Evolutionary conservation across 2,888 invertebrate species (phyloP), one percentile per base, ranked within the genome.

Genomic region (Petrolisthes cinctipes): DNA sequence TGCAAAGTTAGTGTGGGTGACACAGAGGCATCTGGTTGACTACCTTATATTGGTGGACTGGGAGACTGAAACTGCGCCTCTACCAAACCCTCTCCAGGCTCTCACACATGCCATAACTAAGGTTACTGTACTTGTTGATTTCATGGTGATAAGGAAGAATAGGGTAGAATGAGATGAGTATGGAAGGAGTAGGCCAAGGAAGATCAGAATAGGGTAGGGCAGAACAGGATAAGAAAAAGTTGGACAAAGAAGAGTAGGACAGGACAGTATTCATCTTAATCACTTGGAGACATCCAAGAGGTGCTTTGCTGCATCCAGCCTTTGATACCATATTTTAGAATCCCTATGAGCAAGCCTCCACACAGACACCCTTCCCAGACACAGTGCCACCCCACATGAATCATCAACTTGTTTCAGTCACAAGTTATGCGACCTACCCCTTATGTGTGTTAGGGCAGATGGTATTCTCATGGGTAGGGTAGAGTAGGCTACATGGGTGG

Each of bases 41-140:
- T 91, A 92, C 89, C 92, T 93, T 23, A 91, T 93, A 7, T 84
- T 93, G n/a, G 82, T 93, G 66, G 93, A 93, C 91, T 92, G 92
- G 92, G 82, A 83, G 80, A 91, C 91, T 4, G 91, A 90, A 79
- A 86, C 86, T n/a, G 83, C 89, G 5, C 90, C 90, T 7, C 61
- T 86, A n/a, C 88, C 90, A 11, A 23, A 73, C 6, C 86, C 89
- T 14, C 79, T 90, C 54, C 53, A 61, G 68, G 84, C 73, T 23
- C 89, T 90, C 37, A 17, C 68, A 53, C 79, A 87, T 76, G 89
- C 91, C n/a, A 91, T 89, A 80, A 75, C 68, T 14, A 83, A 86
- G 90, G 90, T 90, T 71, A 57, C 68, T 20, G 9, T n/a, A 54
- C 9, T 20, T n/a, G 0, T 7, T n/a, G 4, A 71, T 11, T 11